A percentile compares a stretch with the other conserved stretches of the same genome.
Evolutionary conservation across 2,797 vertebrate genomes (phyloP).

Genomic region (Neoniphon sammara): DNA sequence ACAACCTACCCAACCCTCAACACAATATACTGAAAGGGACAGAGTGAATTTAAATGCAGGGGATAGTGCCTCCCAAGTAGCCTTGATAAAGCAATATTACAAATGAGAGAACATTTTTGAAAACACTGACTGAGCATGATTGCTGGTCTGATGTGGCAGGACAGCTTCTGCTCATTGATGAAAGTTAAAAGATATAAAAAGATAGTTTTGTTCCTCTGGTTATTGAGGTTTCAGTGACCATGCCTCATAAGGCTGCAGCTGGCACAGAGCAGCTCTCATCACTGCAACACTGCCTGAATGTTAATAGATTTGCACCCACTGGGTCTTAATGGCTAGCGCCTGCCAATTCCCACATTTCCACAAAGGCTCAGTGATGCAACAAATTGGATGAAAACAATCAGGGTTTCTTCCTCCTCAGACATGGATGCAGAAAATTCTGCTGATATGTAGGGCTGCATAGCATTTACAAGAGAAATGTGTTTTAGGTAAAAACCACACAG

Average conservation of each 20-base stretch:
- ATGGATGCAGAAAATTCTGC: slow-evolving; percentile 16
- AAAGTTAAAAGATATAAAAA: slow-evolving; percentile 58
- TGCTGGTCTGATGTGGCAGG: neutral
- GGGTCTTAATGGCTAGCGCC: slow-evolving; percentile 54
- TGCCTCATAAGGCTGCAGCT: slow-evolving; percentile 70
- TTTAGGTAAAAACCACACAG: too few species aligned
- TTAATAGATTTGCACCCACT: slow-evolving; percentile 75
- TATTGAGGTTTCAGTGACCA: slow-evolving; percentile 46
- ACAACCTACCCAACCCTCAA: slow-evolving; percentile 17
- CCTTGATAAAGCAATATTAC: slow-evolving; percentile 10
- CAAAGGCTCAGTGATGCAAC: slow-evolving; percentile 73
- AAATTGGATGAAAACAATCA: slow-evolving; percentile 60
- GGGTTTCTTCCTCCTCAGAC: slow-evolving; percentile 15
- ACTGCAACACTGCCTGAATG: slow-evolving; percentile 73
- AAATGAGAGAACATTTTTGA: slow-evolving; percentile 22
- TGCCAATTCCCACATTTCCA: slow-evolving; percentile 72
- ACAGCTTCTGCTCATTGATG: slow-evolving; percentile 49
- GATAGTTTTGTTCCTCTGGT: slow-evolving; percentile 45
- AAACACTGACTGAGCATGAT: slow-evolving; percentile 19
- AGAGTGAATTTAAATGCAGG: slow-evolving; percentile 60
- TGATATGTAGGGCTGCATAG: neutral
- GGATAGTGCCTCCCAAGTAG: slow-evolving; percentile 29
- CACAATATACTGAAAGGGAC: slow-evolving; percentile 55
- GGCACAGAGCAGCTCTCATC: slow-evolving; percentile 69
- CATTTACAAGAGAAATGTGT: neutral